Conservation (phyloP, 1,140 invertebrate species). For the Nixonia krombeini region DNA sequence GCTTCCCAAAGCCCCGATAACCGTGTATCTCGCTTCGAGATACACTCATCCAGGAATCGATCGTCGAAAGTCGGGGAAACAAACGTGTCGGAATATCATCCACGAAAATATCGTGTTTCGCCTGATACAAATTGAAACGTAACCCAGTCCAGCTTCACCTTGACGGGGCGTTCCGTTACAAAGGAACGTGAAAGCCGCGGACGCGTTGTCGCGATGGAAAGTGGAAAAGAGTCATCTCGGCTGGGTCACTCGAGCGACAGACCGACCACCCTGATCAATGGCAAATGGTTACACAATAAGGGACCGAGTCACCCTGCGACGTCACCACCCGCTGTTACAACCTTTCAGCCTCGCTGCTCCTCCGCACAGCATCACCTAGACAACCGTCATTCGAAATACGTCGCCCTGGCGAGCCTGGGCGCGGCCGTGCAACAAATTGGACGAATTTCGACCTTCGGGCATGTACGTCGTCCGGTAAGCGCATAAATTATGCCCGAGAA, state of each 20-base stretch:
- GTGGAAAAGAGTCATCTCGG: background rate
- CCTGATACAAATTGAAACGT: too few species aligned
- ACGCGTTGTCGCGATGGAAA: background rate
- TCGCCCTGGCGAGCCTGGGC: too few species aligned
- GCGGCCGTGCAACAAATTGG: too few species aligned
- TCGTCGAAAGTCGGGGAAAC: too few species aligned
- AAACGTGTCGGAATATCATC: too few species aligned
- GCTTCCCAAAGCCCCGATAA: too few species aligned
- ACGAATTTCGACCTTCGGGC: too few species aligned
- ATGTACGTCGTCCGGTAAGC: too few species aligned
- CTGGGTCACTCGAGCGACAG: background rate
- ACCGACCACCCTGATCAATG: slow-evolving; percentile 36
- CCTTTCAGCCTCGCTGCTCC: slow-evolving; percentile 52
- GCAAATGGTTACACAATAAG: slow-evolving; percentile 51
- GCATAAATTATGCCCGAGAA: too few species aligned
- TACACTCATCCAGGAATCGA: too few species aligned
- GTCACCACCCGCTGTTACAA: slow-evolving; percentile 53
- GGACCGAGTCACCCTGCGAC: slow-evolving; percentile 26
- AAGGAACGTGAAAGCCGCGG: background rate
- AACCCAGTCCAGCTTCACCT: background rate
- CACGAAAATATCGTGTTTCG: background rate
- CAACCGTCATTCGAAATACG: slow-evolving; percentile 41
- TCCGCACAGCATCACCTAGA: slow-evolving; percentile 23
- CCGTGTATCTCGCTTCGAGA: too few species aligned
- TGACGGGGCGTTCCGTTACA: background rate